Percentiles rank a stretch among this genome's conserved stretches.
Conservation (phyloP, 2,113 vertebrate species). For the Erinaceus europaeus region DNA sequence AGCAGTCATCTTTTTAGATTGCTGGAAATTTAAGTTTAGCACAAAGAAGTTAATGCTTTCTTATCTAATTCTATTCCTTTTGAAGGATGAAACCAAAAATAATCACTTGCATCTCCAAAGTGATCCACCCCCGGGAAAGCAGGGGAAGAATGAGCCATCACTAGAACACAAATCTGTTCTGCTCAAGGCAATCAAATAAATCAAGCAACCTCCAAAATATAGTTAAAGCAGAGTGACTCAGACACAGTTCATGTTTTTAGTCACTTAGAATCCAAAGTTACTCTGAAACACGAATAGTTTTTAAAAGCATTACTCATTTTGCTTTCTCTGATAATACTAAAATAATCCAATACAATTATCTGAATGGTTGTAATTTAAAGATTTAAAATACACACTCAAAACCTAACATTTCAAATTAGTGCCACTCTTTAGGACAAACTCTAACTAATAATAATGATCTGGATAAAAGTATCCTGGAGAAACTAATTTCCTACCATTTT, state of each 20-base stretch:
- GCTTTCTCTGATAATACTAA: slow-evolving; percentile 73
- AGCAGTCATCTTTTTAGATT: slow-evolving; percentile 63
- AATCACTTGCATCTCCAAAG: slow-evolving; percentile 64
- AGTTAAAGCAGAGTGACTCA: slow-evolving; percentile 66
- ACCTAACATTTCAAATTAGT: slow-evolving; percentile 73
- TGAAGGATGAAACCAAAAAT: slow-evolving; percentile 69
- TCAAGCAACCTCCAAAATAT: slow-evolving; percentile 51
- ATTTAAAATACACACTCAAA: slow-evolving; percentile 76
- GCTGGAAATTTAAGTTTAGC: slow-evolving; percentile 61
- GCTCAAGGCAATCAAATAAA: slow-evolving; percentile 69
- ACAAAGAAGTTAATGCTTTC: slow-evolving; percentile 58
- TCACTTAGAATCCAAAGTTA: slow-evolving; percentile 70
- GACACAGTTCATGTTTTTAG: slow-evolving; percentile 64
- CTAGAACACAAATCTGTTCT: slow-evolving; percentile 59
- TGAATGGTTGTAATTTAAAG: slow-evolving; percentile 81
- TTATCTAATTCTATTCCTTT: slow-evolving; percentile 68
- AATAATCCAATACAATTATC: slow-evolving; percentile 77
- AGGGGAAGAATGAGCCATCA: slow-evolving; percentile 22
- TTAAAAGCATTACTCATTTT: slow-evolving; percentile 69
- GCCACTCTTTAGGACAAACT: slow-evolving; percentile 73
- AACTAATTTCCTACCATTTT: slow-evolving; percentile 70
- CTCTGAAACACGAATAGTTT: slow-evolving; percentile 66
- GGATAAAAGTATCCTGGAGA: slow-evolving; percentile 75
- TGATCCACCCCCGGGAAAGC: slow-evolving; percentile 57
- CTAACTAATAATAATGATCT: slow-evolving; percentile 79